Conservation (phyloP, 2,113 vertebrate genomes). For the Prinia subflava region DNA sequence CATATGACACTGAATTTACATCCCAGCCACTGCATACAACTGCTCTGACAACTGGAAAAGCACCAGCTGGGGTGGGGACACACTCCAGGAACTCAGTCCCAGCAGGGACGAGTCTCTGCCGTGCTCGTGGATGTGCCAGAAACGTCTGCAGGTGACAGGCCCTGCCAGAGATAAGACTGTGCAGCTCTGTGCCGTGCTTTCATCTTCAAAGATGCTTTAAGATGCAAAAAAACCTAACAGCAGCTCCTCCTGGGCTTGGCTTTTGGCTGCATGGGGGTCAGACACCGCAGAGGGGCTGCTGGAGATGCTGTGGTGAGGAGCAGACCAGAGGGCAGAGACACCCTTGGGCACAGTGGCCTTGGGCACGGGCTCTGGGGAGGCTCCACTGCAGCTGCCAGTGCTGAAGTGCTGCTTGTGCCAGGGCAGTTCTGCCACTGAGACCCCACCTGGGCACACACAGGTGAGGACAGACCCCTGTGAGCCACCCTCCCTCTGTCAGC, state of each 20-base stretch:
- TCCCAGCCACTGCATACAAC: background rate
- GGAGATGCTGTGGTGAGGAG: background rate
- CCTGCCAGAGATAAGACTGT: background rate
- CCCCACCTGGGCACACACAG: accelerated
- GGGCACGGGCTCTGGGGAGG: background rate
- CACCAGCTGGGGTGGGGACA: background rate
- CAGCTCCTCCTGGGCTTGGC: background rate
- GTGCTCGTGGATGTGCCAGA: accelerated
- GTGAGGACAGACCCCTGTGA: accelerated
- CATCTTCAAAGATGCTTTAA: background rate
- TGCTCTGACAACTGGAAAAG: background rate
- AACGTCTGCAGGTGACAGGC: background rate
- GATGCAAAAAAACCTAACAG: background rate
- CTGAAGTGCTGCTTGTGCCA: background rate
- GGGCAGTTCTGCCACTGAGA: accelerated
- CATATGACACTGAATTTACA: background rate
- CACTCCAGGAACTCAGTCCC: background rate
- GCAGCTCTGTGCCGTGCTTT: background rate
- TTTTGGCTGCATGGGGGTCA: background rate
- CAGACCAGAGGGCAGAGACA: background rate
- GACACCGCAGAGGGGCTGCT: accelerated
- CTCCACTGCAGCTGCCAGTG: background rate
- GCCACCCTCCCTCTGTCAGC: background rate
- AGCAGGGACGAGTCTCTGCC: background rate
- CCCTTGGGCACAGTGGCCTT: background rate